Evolutionary conservation across 2,888 invertebrate genomes (phyloP).

Genomic region (Lysandra bellargus): DNA sequence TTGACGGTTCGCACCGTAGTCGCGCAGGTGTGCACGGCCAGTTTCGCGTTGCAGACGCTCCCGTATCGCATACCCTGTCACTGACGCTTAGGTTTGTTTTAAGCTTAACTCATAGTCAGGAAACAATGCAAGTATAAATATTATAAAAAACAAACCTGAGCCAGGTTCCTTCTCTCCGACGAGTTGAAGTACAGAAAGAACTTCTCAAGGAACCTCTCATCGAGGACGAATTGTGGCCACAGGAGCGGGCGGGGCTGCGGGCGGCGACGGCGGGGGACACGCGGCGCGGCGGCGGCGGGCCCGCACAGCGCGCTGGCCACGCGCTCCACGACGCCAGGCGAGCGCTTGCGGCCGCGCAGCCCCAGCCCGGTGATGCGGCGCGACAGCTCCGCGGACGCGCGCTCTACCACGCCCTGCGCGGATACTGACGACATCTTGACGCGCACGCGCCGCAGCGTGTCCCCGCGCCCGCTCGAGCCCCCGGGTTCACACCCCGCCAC

Average conservation of each 20-base stretch:
- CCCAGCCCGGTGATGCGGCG: constrained; percentile 93
- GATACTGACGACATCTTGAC: constrained; percentile 90
- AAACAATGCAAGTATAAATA: too few relatives aligned
- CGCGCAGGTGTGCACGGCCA: too few relatives aligned
- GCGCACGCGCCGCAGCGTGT: constrained; percentile 74
- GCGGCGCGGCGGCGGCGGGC: constrained; percentile 70
- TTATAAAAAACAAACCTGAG: constrained; percentile 84
- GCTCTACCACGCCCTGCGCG: constrained; percentile 94
- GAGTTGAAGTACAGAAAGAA: constrained; percentile 92
- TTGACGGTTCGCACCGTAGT: too few relatives aligned
- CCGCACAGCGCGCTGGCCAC: constrained; percentile 93
- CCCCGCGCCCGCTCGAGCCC: constrained; percentile 58
- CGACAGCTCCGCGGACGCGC: constrained; percentile 93
- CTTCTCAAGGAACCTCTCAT: constrained; percentile 90
- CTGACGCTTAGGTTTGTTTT: too few relatives aligned
- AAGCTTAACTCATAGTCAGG: too few relatives aligned
- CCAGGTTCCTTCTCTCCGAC: constrained; percentile 88
- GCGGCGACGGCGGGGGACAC: constrained; percentile 67
- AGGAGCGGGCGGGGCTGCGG: constrained; percentile 81
- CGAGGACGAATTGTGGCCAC: constrained; percentile 89
- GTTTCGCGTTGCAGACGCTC: too few relatives aligned
- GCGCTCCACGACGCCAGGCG: constrained; percentile 89
- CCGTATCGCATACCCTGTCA: too few relatives aligned
- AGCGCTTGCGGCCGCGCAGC: constrained; percentile 82
- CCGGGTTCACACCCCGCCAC: constrained; percentile 77